Conservation (phyloP, 2,888 invertebrate species). For the Gerris lacustris region DNA sequence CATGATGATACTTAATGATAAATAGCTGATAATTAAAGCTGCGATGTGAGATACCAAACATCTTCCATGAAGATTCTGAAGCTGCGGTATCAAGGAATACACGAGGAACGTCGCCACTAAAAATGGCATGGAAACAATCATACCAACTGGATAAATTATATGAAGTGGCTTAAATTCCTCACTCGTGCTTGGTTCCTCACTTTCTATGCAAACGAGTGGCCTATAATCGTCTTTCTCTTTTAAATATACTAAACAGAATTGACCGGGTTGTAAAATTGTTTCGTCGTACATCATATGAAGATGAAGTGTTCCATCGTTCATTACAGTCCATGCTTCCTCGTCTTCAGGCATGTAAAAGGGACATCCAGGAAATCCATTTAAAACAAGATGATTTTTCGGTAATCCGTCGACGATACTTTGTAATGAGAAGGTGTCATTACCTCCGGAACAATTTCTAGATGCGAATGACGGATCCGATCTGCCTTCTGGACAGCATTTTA, state of each 20-base stretch:
- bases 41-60: slow-evolving; percentile 33
- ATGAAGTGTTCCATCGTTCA: neutral
- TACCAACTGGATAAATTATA: slow-evolving; percentile 33
- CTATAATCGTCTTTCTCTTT: slow-evolving; percentile 8
- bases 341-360: neutral
- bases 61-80: slow-evolving; percentile 40
- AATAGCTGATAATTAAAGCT: slow-evolving; percentile 31
- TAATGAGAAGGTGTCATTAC: too few relatives aligned
- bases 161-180: slow-evolving; percentile 14
- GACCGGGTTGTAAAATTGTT: neutral
- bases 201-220: slow-evolving; percentile 25
- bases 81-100: slow-evolving; percentile 42
- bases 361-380: too few relatives aligned
- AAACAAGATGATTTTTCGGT: too few relatives aligned
- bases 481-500: neutral
- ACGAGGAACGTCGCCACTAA: slow-evolving; percentile 42
- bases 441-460: neutral
- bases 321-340: neutral
- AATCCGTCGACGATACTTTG: too few relatives aligned
- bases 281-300: neutral
- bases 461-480: neutral
- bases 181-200: slow-evolving; percentile 5
- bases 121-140: slow-evolving; percentile 44
- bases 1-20: slow-evolving; percentile 30
- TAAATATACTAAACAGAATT: slow-evolving; percentile 4